These are phyloP conservation scores for Hypomecis atomaria DNA, from an alignment of 2,888 invertebrate species.

Conservation along the genomic window DNA sequence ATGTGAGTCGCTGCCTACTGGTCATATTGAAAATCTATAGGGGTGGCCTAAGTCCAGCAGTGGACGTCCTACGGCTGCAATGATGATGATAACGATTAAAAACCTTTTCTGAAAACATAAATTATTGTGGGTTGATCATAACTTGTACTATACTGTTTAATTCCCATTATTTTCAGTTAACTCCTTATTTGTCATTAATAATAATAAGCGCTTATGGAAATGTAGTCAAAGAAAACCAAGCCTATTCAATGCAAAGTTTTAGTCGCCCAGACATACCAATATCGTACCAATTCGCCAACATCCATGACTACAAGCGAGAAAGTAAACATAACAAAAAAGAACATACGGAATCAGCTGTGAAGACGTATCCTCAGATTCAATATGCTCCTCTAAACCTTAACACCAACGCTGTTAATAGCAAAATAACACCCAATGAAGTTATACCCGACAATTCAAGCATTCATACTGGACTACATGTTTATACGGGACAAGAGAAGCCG, in stretches of 20 bases:
- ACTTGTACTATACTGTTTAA: background rate
- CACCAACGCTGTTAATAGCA: background rate
- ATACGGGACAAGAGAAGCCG: slow-evolving; percentile 6
- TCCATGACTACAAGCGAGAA: slow-evolving; percentile 45
- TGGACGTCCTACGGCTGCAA: too few relatives aligned
- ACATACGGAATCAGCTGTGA: background rate
- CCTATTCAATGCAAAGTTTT: slow-evolving; percentile 49
- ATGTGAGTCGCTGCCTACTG: too few relatives aligned
- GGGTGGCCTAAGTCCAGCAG: too few relatives aligned
- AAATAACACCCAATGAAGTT: background rate
- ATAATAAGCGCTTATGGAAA: slow-evolving; percentile 36
- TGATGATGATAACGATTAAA: too few relatives aligned
- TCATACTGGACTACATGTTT: slow-evolving; percentile 3
- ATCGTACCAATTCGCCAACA: slow-evolving; percentile 47
- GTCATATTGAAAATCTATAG: too few relatives aligned
- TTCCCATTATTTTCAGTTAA: slow-evolving; percentile 45
- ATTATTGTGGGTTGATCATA: too few relatives aligned
- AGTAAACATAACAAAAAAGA: slow-evolving; percentile 16
- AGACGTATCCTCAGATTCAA: slow-evolving; percentile 15
- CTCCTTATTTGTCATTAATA: slow-evolving; percentile 39
- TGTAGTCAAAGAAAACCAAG: slow-evolving; percentile 28
- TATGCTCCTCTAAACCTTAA: slow-evolving; percentile 20
- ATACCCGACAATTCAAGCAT: background rate
- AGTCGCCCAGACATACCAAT: slow-evolving; percentile 51
- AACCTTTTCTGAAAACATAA: background rate